Conservation (phyloP, 1,140 invertebrate genomes). For the Apis mellifera region DNA sequence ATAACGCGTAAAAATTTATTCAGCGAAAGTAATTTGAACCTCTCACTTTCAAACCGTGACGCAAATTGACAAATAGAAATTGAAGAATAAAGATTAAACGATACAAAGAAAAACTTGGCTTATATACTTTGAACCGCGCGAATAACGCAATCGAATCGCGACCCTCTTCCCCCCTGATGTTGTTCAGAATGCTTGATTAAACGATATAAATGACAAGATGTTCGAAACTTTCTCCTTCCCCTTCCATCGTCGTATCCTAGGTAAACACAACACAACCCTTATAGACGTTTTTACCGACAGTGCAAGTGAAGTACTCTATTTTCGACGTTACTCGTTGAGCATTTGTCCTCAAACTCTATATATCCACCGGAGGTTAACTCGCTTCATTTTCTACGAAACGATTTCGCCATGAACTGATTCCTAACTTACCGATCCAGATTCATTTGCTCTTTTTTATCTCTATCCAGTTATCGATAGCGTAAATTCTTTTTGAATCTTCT, state of each 20-base stretch:
- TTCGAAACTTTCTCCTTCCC: slow-evolving; percentile 23
- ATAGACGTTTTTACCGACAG: slow-evolving; percentile 14
- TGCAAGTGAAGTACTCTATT: no score
- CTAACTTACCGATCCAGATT: slow-evolving; percentile 20
- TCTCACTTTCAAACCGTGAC: not conserved
- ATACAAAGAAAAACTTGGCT: not conserved
- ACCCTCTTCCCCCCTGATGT: not conserved
- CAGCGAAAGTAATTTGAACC: not conserved
- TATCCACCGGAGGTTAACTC: slow-evolving; percentile 33
- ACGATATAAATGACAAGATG: not conserved
- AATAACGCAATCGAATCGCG: not conserved
- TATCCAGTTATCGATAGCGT: not conserved
- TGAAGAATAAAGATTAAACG: not conserved
- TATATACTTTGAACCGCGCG: not conserved
- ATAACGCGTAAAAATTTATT: not conserved
- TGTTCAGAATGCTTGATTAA: not conserved
- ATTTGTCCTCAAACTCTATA: not conserved
- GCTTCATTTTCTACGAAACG: no score
- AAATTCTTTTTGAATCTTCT: not conserved
- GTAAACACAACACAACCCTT: not conserved
- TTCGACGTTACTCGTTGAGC: no score
- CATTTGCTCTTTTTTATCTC: not conserved
- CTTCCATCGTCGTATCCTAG: not conserved
- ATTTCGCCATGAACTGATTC: not conserved
- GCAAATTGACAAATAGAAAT: not conserved